Conservation (phyloP, 2,797 vertebrate species). For the Anisognathus igniventris region DNA sequence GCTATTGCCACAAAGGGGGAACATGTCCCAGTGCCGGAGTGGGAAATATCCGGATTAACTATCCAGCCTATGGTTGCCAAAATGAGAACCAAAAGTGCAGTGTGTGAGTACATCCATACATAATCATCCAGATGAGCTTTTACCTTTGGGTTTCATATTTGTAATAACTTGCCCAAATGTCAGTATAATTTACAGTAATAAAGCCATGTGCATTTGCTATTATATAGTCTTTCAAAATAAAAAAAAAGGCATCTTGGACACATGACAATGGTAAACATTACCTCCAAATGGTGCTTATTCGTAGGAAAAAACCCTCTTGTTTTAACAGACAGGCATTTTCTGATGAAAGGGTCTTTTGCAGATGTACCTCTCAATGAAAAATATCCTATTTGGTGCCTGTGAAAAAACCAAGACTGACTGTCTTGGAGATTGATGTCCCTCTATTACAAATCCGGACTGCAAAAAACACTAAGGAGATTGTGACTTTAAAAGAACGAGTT, state of each 20-base stretch:
- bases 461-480: neutral
- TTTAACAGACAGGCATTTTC: neutral
- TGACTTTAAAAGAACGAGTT: neutral
- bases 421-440: neutral
- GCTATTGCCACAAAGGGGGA: neutral
- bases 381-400: neutral
- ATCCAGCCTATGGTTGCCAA: neutral
- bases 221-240: neutral
- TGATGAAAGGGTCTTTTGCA: neutral
- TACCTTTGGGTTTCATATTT: neutral
- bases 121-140: neutral
- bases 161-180: neutral
- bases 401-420: neutral
- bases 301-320: neutral
- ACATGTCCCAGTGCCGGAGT: neutral
- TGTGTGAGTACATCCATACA: neutral
- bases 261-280: neutral
- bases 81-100: neutral
- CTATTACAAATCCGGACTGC: neutral
- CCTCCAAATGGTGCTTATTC: neutral
- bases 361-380: neutral
- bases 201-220: neutral
- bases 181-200: constrained; percentile 6
- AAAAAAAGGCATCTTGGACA: neutral
- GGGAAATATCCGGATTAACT: neutral